Evolutionary conservation across 2,888 invertebrate genomes (phyloP), one percentile per base, ranked within the genome.

Genomic region (Zaprionus lineosus): DNA sequence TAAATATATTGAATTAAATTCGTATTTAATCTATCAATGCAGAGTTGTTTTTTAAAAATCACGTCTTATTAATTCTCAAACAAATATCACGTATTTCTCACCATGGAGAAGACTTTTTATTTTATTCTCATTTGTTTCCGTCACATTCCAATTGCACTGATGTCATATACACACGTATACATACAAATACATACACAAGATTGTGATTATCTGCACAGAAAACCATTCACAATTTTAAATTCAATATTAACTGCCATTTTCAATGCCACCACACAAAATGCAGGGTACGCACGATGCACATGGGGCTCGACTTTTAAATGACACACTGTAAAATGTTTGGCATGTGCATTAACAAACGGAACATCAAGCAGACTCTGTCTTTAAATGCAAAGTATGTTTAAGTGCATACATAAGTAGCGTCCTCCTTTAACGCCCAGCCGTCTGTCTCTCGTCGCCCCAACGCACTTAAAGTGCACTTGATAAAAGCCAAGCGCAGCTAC

Each of bases 391-490:
- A 59, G 63, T 58, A 58, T 71, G 62, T 50, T 66, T 55, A 71
- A 82, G 83, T 76, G 79, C 57, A 65, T 50, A 31, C 55, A 48
- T 65, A 68, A 68, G 66, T 71, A 59, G 72, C 67, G 15, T 48
- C n/a, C 28, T 47, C 46, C 34, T 28, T 44, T 1, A 19, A 2
- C 24, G 3, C 40, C 28, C 14, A 8, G 31, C 18, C 19, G 11
- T 1, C 8, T 19, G 12, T 8, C 39, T 9, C 43, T 12, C 21
- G 2, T 26, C 14, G 11, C 24, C 31, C 19, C 16, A n/a, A 11
- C 40, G 51, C 56, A 58, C 70, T 75, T 75, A 72, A 62, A 81
- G 66, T 77, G 70, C 70, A 76, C 77, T 76, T 76, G 75, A 81
- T 65, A 65, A 56, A 68, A 57, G 41, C 51, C 57, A 63, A 48